Base-by-base conservation (phyloP, 2,888 invertebrate genomes). In the Pharmacophagus antenor region DNA sequence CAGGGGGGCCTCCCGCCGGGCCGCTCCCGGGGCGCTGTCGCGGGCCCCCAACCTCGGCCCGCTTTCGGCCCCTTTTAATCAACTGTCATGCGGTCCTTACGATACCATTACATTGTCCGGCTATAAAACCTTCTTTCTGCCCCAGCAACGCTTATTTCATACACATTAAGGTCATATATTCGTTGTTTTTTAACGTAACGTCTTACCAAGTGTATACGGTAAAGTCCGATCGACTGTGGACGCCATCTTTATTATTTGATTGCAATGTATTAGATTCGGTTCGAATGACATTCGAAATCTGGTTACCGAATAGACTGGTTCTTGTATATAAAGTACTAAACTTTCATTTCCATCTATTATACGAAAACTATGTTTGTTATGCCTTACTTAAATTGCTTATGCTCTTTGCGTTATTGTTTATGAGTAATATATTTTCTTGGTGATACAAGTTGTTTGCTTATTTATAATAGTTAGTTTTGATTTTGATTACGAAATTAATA, bases 41-140 rank as follows among this genome's bases (percentile, higher is more conserved):
- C 85, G 78, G 87, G 84, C 85, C 87, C 86, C 90, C 88, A 76
- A 84, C 88, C 85, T 80, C 80, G 88, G 74, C 66, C 77, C 74
- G 77, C 79, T 87, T 88, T 86, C 89, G 89, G 89, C 76, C 83
- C 88, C 90, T 82, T 90, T 90, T 90, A 90, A 90, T 90, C 89
- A 90, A 89, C 88, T 89, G 89, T 88, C 90, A 85, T 79, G 79
- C 77, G 79, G 77, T 76, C 81, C 75, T 79, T 82, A 80, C 81
- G 77, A 77, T 78, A 80, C 84, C 82, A 84, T 84, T 72, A 71
- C 71, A 67, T 66, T 68, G 66, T 65, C 68, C 65, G 31, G 42
- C 51, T 48, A 52, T 53, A 53, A 63, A 58, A 44, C 37, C 61
- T 60, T 62, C 64, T 54, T 63, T 57, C 64, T 51, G 62, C 61